Evolutionary conservation across 30 jellyfish, hydroid and myxozoan species (phyloP).

Genomic region (Turritopsis rubra): DNA sequence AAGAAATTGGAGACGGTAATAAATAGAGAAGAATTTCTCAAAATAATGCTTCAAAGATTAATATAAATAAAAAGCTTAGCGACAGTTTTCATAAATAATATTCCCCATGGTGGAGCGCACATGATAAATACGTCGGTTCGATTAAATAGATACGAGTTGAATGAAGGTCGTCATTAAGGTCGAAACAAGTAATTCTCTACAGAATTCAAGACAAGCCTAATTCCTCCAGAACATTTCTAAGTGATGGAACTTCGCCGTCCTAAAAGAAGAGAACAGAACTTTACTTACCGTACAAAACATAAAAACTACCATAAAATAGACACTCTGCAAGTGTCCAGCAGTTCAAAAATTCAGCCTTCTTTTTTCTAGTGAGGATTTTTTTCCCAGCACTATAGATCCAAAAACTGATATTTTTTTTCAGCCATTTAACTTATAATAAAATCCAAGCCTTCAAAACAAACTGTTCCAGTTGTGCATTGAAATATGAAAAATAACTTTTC

Average conservation of each 20-base stretch:
- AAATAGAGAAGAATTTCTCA: neutral
- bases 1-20: neutral
- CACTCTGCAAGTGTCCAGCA: too few relatives aligned
- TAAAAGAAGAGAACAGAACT: neutral
- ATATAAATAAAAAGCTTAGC: neutral
- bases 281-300: too few relatives aligned
- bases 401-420: too few relatives aligned
- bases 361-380: too few relatives aligned
- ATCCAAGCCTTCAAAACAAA: too few relatives aligned
- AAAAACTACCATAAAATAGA: too few relatives aligned
- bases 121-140: neutral
- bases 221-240: constrained; percentile 21
- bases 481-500: too few relatives aligned
- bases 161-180: neutral
- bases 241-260: constrained; percentile 25
- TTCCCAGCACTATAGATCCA: too few relatives aligned
- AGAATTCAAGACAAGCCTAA: constrained; percentile 5
- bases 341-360: too few relatives aligned
- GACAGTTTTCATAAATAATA: neutral
- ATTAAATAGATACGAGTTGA: neutral
- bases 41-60: too few relatives aligned
- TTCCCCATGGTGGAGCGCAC: neutral
- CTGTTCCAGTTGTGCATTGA: too few relatives aligned
- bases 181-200: neutral
- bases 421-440: too few relatives aligned